Percentiles rank a stretch among this genome's conserved stretches.
Evolutionary conservation across 2,113 vertebrate genomes (phyloP).

Genomic region (Ammodytes dubius): DNA sequence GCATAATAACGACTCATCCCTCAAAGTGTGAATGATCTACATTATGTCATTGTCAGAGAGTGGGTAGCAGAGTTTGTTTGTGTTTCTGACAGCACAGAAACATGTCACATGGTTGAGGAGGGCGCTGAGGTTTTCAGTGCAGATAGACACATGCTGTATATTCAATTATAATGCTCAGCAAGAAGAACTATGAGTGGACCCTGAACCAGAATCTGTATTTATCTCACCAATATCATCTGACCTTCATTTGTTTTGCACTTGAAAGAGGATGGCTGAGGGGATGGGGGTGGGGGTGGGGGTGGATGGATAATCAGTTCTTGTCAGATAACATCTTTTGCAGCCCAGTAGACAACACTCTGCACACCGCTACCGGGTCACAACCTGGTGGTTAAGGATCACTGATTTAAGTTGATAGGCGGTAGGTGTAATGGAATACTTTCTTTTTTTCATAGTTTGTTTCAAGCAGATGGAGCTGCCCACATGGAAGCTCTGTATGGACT

Average conservation of each 20-base stretch:
- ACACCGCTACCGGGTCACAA: background rate
- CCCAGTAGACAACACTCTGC: background rate
- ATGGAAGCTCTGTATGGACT: background rate
- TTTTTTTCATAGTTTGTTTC: background rate
- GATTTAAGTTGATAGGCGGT: background rate
- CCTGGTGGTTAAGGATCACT: background rate
- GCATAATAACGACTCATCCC: too few species aligned
- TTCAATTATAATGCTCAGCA: too few species aligned
- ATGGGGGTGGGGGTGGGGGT: background rate
- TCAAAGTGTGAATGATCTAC: too few species aligned
- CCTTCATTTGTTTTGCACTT: background rate
- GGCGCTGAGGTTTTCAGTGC: too few species aligned
- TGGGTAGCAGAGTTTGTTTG: too few species aligned
- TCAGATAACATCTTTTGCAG: background rate
- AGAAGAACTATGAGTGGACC: too few species aligned
- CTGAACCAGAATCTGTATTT: background rate
- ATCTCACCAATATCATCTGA: background rate
- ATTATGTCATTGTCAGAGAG: too few species aligned
- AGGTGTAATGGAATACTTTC: background rate
- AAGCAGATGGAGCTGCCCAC: too few species aligned
- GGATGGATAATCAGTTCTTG: background rate
- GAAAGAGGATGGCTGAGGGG: background rate
- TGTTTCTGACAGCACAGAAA: too few species aligned
- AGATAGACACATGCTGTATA: too few species aligned
- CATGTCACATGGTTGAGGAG: too few species aligned